A percentile compares a stretch with the other conserved stretches of the same genome.
phyloP scores from a whole-genome alignment of 2,113 vertebrate species.

The Menidia beryllina region DNA sequence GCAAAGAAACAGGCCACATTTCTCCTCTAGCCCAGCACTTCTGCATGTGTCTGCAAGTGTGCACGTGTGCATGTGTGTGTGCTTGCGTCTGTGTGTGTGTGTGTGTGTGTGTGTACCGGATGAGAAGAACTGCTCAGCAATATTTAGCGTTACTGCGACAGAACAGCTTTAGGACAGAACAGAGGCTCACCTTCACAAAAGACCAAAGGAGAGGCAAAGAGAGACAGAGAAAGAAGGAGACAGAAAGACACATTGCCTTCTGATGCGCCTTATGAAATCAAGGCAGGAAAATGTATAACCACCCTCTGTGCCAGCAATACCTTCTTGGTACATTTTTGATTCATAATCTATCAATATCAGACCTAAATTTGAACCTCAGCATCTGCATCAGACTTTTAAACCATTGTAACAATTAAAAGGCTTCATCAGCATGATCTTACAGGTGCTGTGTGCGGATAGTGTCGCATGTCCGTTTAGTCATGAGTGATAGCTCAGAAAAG shows the following conservation, averaged over 20 bases:
- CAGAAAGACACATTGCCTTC: constrained; percentile 35
- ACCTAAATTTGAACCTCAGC: background rate
- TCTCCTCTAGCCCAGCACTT: constrained; percentile 81
- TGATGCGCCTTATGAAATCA: constrained; percentile 40
- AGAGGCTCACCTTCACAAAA: constrained; percentile 74
- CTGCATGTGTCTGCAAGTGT: constrained; percentile 57
- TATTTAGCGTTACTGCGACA: constrained; percentile 79
- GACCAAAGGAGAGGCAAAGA: constrained; percentile 52
- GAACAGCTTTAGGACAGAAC: constrained; percentile 72
- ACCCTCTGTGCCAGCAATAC: background rate
- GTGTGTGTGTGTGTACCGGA: constrained; percentile 50
- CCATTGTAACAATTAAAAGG: background rate
- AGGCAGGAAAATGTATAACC: background rate
- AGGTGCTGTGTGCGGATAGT: background rate
- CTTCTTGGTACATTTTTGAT: background rate
- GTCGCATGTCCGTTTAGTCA: constrained; percentile 12
- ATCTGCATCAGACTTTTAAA: background rate
- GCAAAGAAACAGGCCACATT: constrained; percentile 81
- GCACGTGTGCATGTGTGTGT: constrained; percentile 21
- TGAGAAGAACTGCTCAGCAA: constrained; percentile 80
- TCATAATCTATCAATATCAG: background rate
- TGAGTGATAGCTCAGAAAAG: constrained; percentile 7
- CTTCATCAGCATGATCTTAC: background rate
- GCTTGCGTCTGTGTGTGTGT: constrained; percentile 25
- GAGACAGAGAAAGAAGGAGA: constrained; percentile 7